Evolutionary conservation across 2,888 invertebrate genomes (phyloP).

Genomic region (Xestia rhomboidea): DNA sequence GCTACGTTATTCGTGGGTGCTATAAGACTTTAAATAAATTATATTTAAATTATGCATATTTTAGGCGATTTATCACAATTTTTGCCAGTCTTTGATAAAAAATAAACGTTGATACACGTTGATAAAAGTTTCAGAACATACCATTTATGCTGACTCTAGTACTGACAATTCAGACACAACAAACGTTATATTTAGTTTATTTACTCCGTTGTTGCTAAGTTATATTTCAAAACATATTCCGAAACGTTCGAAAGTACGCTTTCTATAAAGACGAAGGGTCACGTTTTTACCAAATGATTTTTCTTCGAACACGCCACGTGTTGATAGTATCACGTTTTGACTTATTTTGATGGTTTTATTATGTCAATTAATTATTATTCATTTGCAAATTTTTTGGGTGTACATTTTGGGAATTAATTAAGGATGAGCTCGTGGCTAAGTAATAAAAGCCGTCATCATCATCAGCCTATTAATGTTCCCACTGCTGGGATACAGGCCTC

Average conservation of each 20-base stretch:
- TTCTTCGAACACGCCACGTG: slow-evolving; percentile 20
- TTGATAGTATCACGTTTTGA: slow-evolving; percentile 32
- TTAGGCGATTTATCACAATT: too few species aligned
- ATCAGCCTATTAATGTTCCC: too few species aligned
- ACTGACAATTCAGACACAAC: too few species aligned
- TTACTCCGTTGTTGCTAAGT: not conserved
- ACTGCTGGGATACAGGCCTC: too few species aligned
- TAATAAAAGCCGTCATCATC: not conserved
- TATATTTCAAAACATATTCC: not conserved
- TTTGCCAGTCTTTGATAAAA: too few species aligned
- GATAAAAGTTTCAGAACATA: too few species aligned
- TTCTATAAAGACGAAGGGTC: slow-evolving; percentile 4
- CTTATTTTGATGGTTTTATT: not conserved
- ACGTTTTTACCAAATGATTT: slow-evolving; percentile 32
- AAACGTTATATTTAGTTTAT: not conserved
- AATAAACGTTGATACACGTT: too few species aligned
- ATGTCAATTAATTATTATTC: not conserved
- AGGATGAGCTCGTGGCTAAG: not conserved
- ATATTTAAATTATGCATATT: too few species aligned
- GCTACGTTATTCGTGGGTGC: too few species aligned
- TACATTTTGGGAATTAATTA: too few species aligned
- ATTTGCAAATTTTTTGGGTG: not conserved
- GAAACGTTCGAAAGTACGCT: not conserved
- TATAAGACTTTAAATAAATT: too few species aligned
- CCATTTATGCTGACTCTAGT: too few species aligned